Base-by-base conservation (phyloP, 2,888 invertebrate species). In the Anthrax anthrax region DNA sequence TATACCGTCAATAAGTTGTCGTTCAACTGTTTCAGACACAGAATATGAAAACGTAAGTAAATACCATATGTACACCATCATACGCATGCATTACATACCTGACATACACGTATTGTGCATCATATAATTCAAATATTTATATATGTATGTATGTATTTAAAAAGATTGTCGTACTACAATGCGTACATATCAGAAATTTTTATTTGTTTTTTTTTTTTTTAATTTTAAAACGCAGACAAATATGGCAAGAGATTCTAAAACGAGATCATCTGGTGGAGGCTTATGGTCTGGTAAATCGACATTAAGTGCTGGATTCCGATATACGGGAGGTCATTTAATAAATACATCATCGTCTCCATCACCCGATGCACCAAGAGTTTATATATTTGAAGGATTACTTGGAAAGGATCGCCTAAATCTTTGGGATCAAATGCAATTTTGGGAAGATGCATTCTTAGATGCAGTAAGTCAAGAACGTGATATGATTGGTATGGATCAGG, bases 361-460 rank as follows among this genome's bases (percentile, higher is more conserved):
- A 46, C 91, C 92, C 0, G 94, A 94, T 54, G 81, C 84, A 19
- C 81, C 85, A 1, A 74, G 94, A 52, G 89, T 88, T 0, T 96
- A 96, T 63, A 71, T 96, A 10, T 96, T 90, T 64, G 94, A 96
- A 70, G 91, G 92, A 60, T 70, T 81, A 44, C 67, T 81, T 53
- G 80, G 81, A 60, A 73, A 69, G 50, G 68, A 67, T 55, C 59
- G 94, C 54, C 84, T 88, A 3, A 77, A 80, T 47, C 70, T 98
- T 29, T 99, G 97, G 97, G 96, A 97, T 69, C 94, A 97, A 73
- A 91, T 94, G 88, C 92, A 94, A 62, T 98, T 98, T 70, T 99
- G 98, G 98, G 98, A 99, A 65, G 97, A 98, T 64, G 88, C 94
- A 0, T 99, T 98, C 63, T 72, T 97, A 47, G 98, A 99, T 70